phyloP scores from a whole-genome alignment of 2,797 vertebrate species.

The Tamandua tetradactyla region DNA sequence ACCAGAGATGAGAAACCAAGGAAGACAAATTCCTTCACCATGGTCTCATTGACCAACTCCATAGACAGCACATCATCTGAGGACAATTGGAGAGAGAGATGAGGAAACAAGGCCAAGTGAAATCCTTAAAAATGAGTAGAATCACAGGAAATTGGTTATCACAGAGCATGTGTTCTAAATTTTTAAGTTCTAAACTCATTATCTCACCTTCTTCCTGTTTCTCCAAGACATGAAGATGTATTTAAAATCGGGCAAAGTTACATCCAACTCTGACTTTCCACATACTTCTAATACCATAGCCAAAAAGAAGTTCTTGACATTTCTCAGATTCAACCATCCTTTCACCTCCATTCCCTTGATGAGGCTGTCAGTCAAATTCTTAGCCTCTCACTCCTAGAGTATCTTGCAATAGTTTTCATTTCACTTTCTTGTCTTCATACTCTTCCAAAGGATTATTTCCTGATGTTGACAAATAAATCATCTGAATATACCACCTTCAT shows the following conservation, averaged over 20 bases:
- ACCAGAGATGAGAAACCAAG: conserved; percentile 57
- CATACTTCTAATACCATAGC: not conserved
- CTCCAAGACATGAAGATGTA: not conserved
- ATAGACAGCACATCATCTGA: not conserved
- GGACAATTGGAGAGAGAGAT: not conserved
- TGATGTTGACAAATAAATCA: not conserved
- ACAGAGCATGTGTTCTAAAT: not conserved
- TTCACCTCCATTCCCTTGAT: not conserved
- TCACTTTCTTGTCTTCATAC: too few relatives aligned
- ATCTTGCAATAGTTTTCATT: too few relatives aligned
- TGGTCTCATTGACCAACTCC: conserved; percentile 50
- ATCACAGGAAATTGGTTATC: not conserved
- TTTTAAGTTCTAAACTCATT: not conserved
- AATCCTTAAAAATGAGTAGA: not conserved
- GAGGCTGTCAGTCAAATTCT: not conserved
- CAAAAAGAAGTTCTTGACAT: not conserved
- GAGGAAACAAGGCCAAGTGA: not conserved
- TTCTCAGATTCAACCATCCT: not conserved
- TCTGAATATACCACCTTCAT: not conserved
- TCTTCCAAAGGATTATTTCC: not conserved
- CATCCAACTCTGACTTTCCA: not conserved
- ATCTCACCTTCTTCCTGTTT: not conserved
- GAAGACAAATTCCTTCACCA: conserved; percentile 69
- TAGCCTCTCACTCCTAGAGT: not conserved
- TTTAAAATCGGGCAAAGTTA: not conserved